Evolutionary conservation across 2,888 invertebrate genomes (phyloP).

Genomic region (Loripinus fragilis): DNA sequence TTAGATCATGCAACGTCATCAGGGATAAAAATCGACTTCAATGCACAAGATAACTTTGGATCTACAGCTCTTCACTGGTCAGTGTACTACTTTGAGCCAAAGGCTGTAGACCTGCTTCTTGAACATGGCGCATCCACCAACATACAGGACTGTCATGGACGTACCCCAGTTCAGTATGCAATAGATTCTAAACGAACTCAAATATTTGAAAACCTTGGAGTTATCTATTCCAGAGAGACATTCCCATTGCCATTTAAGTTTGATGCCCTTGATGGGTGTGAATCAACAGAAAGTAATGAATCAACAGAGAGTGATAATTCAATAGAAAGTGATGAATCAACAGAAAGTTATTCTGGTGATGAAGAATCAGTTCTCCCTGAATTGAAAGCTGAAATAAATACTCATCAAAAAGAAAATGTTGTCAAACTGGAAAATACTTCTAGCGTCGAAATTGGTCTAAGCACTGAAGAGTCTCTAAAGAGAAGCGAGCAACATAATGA

Average conservation of each 20-base stretch:
- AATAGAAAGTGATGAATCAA: too few relatives aligned
- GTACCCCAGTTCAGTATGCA: background rate
- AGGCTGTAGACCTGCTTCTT: background rate
- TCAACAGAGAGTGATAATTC: background rate
- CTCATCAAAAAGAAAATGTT: background rate
- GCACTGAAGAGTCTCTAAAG: background rate
- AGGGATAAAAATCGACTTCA: background rate
- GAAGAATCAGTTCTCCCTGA: background rate
- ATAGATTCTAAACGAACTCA: conserved; percentile 1
- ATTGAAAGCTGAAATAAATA: background rate
- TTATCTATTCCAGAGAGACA: background rate
- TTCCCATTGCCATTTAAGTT: conserved; percentile 13
- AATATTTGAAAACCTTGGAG: conserved; percentile 12
- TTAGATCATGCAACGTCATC: background rate
- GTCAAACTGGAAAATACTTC: background rate
- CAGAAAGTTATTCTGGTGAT: too few relatives aligned
- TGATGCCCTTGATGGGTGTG: background rate
- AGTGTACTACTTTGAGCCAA: background rate
- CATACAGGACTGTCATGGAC: background rate
- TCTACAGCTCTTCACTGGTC: conserved; percentile 18
- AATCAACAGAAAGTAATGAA: background rate
- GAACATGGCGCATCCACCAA: background rate
- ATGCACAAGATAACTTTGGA: conserved; percentile 16
- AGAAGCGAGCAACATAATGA: background rate
- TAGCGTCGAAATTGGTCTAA: background rate